Evolutionary conservation across 2,888 invertebrate species (phyloP).

Genomic region (Itoplectis maculator): DNA sequence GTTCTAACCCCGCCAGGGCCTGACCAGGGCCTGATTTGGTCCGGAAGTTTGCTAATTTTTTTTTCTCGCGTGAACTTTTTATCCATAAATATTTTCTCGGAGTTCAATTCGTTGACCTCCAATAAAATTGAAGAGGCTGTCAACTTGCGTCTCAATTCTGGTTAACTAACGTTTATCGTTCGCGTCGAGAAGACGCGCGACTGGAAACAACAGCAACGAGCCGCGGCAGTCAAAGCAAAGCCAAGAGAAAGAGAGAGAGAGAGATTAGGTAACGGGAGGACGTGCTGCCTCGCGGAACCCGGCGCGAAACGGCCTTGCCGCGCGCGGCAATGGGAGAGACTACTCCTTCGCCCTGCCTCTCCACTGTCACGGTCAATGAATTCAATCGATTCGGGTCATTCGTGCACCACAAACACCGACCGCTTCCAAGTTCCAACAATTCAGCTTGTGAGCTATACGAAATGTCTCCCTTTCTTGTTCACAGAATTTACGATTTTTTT

Average conservation of each 20-base stretch:
- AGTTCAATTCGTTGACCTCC: conserved; percentile 3
- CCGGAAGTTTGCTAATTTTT: too few species aligned
- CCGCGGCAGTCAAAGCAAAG: conserved; percentile 3
- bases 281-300: conserved; percentile 28
- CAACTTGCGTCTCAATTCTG: conserved; percentile 15
- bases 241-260: conserved; percentile 5
- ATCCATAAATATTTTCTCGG: background rate
- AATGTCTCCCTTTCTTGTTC: background rate
- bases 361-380: conserved; percentile 61
- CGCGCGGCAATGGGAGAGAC: conserved; percentile 38
- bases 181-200: conserved; percentile 30
- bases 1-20: too few species aligned
- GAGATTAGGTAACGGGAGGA: conserved; percentile 49
- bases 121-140: background rate
- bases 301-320: conserved; percentile 42
- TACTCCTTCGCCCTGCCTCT: conserved; percentile 32
- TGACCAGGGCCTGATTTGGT: too few species aligned
- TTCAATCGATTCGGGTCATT: conserved; percentile 57
- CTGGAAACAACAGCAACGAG: conserved; percentile 13
- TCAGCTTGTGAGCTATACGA: background rate
- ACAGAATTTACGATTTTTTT: background rate
- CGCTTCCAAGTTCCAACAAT: background rate
- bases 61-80: conserved; percentile 17
- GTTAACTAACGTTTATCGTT: background rate
- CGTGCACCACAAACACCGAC: conserved; percentile 19